Base-by-base conservation (phyloP, 2,797 vertebrate genomes). In the Jordanella pulchra region DNA sequence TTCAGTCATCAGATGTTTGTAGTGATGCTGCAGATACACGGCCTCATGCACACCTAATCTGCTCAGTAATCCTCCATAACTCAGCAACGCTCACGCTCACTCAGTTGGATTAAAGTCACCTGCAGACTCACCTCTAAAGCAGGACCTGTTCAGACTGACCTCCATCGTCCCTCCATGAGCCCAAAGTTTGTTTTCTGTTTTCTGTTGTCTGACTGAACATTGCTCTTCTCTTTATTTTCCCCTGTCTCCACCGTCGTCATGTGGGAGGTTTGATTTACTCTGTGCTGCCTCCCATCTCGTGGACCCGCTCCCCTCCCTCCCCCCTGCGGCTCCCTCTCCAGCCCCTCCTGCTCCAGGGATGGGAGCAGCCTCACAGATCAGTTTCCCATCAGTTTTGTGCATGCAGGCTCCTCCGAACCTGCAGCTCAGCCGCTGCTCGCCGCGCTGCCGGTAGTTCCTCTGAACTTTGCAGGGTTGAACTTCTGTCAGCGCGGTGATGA, bases 331-430 rank as follows among this genome's bases (percentile, higher is more conserved):
- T 90, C 93, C 92, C 92, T 89, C 94, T 95, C 93, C 93, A 74
- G 84, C 83, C 92, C 86, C 94, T 39, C 12, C 60, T 94, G 94
- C 93, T 89, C 93, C 95, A 95, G 95, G 69, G 96, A 95, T 97
- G 92, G 95, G 96, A 92, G 94, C 95, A 96, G 96, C 95, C 96
- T 95, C 91, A 65, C 91, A 95, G 96, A 96, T 85, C 95, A 90
- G 96, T 96, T 96, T 97, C 97, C 97, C 96, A 96, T 97, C 97
- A 97, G 97, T 97, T 97, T 97, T 97, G 97, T 97, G 97, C 96
- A 96, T 94, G 95, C 96, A 97, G 96, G 96, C 93, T 94, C 90
- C 88, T 75, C 83, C 44, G 18, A 35, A 50, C 65, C 78, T 71
- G 42, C 72, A 1, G 72, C 80, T 67, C 85, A 64, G 89, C 81